Conservation (phyloP, 2,888 invertebrate genomes). For the Anodontia alba region DNA sequence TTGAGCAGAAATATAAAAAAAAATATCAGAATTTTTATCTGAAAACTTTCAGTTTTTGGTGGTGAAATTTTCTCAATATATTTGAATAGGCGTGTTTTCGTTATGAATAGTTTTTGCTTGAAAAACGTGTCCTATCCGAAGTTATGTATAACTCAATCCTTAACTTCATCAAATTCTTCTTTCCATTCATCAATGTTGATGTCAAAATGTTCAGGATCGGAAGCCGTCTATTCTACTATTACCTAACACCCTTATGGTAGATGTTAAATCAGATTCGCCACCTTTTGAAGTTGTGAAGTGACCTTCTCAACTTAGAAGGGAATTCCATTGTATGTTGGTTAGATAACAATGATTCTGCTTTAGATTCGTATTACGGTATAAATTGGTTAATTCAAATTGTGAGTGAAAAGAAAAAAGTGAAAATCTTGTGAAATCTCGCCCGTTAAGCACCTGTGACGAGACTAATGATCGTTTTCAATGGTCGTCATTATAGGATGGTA, state of each 20-base stretch:
- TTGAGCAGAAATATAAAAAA: too few relatives aligned
- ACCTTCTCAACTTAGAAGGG: not conserved
- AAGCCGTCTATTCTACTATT: not conserved
- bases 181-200: not conserved
- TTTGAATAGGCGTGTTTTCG: too few relatives aligned
- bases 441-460: slow-evolving; percentile 50
- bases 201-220: not conserved
- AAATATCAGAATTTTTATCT: too few relatives aligned
- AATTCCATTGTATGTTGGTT: slow-evolving; percentile 8
- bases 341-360: slow-evolving; percentile 43
- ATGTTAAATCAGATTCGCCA: slow-evolving; percentile 22
- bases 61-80: too few relatives aligned
- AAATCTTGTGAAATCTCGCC: slow-evolving; percentile 33
- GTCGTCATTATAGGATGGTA: slow-evolving; percentile 51
- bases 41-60: too few relatives aligned
- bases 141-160: not conserved
- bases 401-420: slow-evolving; percentile 49
- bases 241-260: slow-evolving; percentile 33
- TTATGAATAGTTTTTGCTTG: too few relatives aligned
- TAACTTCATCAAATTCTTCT: not conserved
- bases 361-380: slow-evolving; percentile 51
- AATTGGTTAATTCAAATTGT: slow-evolving; percentile 57
- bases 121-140: too few relatives aligned
- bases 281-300: not conserved
- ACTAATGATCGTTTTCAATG: slow-evolving; percentile 55